These are phyloP conservation scores for Porites evermanni DNA, from an alignment of 92 coral and sea anemone genomes.

Conservation along the genomic window DNA sequence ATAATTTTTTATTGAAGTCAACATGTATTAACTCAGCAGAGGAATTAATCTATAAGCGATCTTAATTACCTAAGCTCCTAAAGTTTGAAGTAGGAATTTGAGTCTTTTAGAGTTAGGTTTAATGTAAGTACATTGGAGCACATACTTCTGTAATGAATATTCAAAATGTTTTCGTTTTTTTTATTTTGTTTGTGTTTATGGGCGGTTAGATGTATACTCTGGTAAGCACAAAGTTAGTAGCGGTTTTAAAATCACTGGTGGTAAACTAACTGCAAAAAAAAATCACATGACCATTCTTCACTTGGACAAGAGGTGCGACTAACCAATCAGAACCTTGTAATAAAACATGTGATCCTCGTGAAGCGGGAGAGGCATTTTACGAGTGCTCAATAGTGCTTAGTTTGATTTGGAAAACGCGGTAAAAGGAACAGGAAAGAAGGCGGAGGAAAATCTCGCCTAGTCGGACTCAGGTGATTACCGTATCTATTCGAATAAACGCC, in stretches of 20 bases:
- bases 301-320: background rate
- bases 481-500: too few relatives aligned
- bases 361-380: background rate
- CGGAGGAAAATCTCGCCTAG: too few relatives aligned
- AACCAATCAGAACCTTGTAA: background rate
- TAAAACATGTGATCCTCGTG: background rate
- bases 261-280: background rate
- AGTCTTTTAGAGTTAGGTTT: slow-evolving; percentile 10
- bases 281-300: background rate
- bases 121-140: background rate
- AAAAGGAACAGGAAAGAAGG: background rate
- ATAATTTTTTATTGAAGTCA: slow-evolving; percentile 1
- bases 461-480: too few relatives aligned
- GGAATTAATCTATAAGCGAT: background rate
- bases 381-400: background rate
- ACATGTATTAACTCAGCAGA: background rate
- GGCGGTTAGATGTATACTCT: background rate
- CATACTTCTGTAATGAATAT: background rate
- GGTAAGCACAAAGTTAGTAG: background rate
- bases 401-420: background rate
- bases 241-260: background rate
- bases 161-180: background rate
- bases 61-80: background rate
- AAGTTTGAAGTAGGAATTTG: too few relatives aligned
- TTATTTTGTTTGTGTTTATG: background rate